These are phyloP conservation scores for Melanotaenia boesemani DNA, from an alignment of 2,797 vertebrate species.

Conservation along the genomic window DNA sequence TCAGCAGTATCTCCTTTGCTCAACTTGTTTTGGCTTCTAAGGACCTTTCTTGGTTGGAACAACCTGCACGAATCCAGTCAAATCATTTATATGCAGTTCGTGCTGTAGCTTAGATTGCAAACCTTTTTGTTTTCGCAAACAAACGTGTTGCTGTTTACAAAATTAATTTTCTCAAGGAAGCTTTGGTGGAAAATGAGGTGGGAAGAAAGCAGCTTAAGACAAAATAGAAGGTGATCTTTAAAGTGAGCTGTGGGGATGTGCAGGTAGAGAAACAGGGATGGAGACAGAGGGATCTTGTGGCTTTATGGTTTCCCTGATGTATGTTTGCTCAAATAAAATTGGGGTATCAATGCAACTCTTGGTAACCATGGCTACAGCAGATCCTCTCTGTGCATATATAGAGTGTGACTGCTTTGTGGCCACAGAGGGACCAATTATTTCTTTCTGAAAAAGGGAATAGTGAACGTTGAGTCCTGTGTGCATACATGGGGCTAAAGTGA, in stretches of 20 bases:
- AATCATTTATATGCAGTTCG: conserved; percentile 9
- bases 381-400: conserved; percentile 53
- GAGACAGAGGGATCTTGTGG: conserved; percentile 9
- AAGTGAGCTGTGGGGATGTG: neutral
- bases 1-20: neutral
- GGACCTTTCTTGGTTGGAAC: conserved; percentile 15
- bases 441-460: conserved; percentile 25
- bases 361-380: conserved; percentile 76
- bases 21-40: conserved; percentile 5
- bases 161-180: neutral
- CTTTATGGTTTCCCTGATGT: conserved; percentile 52
- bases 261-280: conserved; percentile 1
- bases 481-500: conserved; percentile 16
- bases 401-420: conserved; percentile 31
- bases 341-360: conserved; percentile 53
- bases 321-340: conserved; percentile 60
- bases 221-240: conserved; percentile 5
- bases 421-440: conserved; percentile 78
- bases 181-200: neutral
- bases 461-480: conserved; percentile 4
- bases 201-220: conserved; percentile 9
- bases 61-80: conserved; percentile 6
- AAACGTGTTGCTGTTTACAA: neutral
- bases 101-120: neutral
- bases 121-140: neutral